Evolutionary conservation across 2,113 vertebrate genomes (phyloP).

Genomic region (Fulmarus glacialis): DNA sequence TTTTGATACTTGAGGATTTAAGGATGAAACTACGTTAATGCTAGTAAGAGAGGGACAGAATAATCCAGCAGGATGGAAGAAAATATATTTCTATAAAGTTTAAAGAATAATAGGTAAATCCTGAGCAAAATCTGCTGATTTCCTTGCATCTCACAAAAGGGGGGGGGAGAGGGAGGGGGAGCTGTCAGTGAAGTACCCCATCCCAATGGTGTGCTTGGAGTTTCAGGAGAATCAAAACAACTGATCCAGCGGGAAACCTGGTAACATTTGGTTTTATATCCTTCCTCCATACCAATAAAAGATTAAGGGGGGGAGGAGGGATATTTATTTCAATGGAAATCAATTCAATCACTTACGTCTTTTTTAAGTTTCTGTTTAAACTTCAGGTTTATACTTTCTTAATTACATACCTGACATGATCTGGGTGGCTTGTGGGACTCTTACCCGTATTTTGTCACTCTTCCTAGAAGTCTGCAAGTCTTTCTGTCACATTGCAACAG

Average conservation of each 20-base stretch:
- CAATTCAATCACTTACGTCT: fast-evolving
- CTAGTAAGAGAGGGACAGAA: neutral
- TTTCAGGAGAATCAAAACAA: neutral
- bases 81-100: neutral
- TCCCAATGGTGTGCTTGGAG: neutral
- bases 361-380: neutral
- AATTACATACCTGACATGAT: neutral
- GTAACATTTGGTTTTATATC: neutral
- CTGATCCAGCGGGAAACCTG: neutral
- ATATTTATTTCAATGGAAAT: neutral
- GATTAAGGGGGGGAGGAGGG: no score
- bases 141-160: neutral
- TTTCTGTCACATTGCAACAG: neutral
- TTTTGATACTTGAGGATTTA: neutral
- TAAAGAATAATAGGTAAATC: neutral
- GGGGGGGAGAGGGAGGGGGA: no score
- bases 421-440: neutral
- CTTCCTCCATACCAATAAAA: neutral
- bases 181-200: neutral
- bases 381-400: neutral
- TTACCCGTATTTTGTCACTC: neutral
- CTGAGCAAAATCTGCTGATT: neutral
- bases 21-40: neutral
- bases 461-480: neutral
- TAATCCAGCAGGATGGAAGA: neutral